phyloP scores from a whole-genome alignment of 2,888 invertebrate species.

The Lepidocyrtoides sp. region DNA sequence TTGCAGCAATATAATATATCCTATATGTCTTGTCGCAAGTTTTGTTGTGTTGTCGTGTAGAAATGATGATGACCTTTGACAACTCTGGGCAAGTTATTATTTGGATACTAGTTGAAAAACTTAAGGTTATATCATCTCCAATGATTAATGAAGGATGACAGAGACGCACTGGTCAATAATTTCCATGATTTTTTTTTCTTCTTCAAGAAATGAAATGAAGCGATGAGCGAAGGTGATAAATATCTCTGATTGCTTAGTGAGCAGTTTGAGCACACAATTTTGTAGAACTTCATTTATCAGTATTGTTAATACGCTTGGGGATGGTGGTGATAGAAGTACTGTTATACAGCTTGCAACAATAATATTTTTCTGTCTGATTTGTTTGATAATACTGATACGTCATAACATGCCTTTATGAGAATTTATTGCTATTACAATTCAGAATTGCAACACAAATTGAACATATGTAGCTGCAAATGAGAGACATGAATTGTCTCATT shows the following conservation, averaged over 20 bases:
- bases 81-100: conserved; percentile 49
- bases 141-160: conserved; percentile 27
- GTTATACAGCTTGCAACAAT: background rate
- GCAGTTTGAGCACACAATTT: too few relatives aligned
- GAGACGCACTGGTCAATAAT: conserved; percentile 16
- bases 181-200: conserved; percentile 16
- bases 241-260: background rate
- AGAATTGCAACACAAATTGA: background rate
- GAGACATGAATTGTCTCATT: background rate
- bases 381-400: background rate
- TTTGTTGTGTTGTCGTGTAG: background rate
- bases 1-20: conserved; percentile 1
- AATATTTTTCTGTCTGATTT: background rate
- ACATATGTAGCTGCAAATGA: background rate
- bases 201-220: background rate
- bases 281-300: background rate
- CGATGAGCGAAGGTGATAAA: background rate
- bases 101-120: background rate
- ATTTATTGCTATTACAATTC: background rate
- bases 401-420: background rate
- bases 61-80: conserved; percentile 66
- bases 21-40: background rate
- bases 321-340: background rate
- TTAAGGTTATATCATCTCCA: conserved; percentile 52
- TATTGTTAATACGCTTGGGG: too few relatives aligned